Base-by-base conservation (phyloP, 2,113 vertebrate genomes). In the Turdus rufiventris region DNA sequence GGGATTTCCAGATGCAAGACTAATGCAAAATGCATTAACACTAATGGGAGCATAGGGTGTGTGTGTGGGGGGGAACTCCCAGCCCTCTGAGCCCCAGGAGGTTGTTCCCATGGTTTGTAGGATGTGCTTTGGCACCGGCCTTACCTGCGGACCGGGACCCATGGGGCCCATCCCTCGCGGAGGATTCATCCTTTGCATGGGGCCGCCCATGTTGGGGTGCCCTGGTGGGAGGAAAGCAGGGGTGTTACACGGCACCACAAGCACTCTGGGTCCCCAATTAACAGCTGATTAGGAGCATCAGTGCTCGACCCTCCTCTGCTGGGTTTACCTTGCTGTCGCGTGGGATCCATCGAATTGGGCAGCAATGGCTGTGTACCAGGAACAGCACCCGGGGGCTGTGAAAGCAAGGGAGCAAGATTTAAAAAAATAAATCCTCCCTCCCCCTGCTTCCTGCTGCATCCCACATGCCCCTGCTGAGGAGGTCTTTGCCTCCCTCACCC, bases 181-280 rank as follows among this genome's bases (percentile, higher is more conserved):
- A 95, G 99, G 98, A 93, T 99, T 99, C 99, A 99, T 99, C 97
- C 99, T 98, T 97, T 99, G 99, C 99, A 99, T 99, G 65, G 99
- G 99, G 84, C 99, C 98, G 97, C 98, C 99, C 98, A 99, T 98
- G 95, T 98, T 99, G 84, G 99, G 99, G 97, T 99, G 99, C 47
- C 98, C 98, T 99, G 94, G 25, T 13, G 74, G 92, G 63, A 97
- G 62, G 90, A 95, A 87, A 73, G 72, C 19, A 76, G 56, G 9
- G 50, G 47, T 8, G 72, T 93, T 51, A 78, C 11, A 28, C 0
- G 5, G 38, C 10, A n/a, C 38, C 25, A 24, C 24, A 57, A 50
- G 14, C n/a, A 31, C 14, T 16, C 12, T 0, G 9, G 47, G 16
- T 48, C 57, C 56, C 33, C 6, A 47, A 63, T 9, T 12, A 89